Base-by-base conservation (phyloP, 2,797 vertebrate genomes). In the Acipenser oxyrinchus region DNA sequence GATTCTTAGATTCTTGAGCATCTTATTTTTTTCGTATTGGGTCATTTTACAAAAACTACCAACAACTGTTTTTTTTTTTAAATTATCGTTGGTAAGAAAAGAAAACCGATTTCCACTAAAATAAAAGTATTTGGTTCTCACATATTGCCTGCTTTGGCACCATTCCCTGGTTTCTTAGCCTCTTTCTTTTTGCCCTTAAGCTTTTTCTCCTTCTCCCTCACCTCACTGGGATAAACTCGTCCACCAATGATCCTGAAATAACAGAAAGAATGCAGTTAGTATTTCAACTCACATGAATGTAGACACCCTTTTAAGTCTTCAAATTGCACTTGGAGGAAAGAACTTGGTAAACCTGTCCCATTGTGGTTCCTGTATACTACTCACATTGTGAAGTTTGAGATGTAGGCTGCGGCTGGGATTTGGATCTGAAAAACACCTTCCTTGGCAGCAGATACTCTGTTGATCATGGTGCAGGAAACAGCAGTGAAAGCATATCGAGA, bases 321-420 rank as follows among this genome's bases (percentile, higher is more conserved):
- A 37, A 37, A 37, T 37, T 37, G 23, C 23, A 37, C 23, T 37
- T 37, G 23, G 23, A 37, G 23, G 23, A 37, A 37, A 37, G 23
- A 37, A 37, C 23, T 37, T 37, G 8, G 50, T 58, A 76, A 64
- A 73, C 58, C 49, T 77, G 69, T 69, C 72, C 76, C 74, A 68
- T 72, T 37, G 10, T 15, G 55, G 57, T 11, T 50, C n/a, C 9
- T 48, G n/a, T 64, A 15, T 15, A 53, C 48, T 74, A 84, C 94
- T 85, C 83, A 98, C 96, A 94, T 93, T 71, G 95, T 98, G 80
- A 99, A 98, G 87, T 98, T 97, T 77, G 96, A 95, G 75, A 98
- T 77, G 74, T 90, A 98, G 8, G 95, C 95, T 0, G 84, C 79
- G 0, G 84, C 82, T n/a, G 96, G 95, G 65, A 98, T 83, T 77